A percentile compares a stretch with the other conserved stretches of the same genome.
Evolutionary conservation across 2,797 vertebrate species (phyloP).

Genomic region (Simalia tracyae): DNA sequence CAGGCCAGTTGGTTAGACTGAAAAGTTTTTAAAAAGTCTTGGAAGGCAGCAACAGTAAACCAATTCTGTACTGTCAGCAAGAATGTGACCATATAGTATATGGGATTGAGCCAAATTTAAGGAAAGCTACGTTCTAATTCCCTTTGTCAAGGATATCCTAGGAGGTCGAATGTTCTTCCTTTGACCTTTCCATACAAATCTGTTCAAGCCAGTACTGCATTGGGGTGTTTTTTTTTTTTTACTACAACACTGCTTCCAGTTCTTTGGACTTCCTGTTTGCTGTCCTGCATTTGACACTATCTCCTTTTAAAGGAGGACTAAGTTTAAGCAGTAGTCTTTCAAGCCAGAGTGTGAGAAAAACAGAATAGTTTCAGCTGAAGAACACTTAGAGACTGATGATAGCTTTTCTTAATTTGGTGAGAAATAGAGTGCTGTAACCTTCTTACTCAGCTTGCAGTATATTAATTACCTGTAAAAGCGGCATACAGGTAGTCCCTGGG

Average conservation of each 20-base stretch:
- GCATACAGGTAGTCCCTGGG: not conserved
- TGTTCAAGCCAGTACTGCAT: not conserved
- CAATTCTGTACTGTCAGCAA: too few species aligned
- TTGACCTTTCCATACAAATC: not conserved
- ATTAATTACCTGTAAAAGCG: conserved; percentile 11
- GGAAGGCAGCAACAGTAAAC: too few species aligned
- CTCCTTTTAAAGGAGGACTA: not conserved
- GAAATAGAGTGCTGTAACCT: not conserved
- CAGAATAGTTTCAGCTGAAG: not conserved
- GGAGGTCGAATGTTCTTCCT: too few species aligned
- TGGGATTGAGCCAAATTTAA: too few species aligned
- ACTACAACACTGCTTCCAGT: not conserved
- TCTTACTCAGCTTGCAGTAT: conserved; percentile 1
- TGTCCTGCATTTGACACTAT: too few species aligned
- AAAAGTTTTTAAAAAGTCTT: too few species aligned
- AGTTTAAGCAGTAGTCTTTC: not conserved
- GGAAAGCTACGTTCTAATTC: too few species aligned
- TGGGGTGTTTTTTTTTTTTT: not conserved
- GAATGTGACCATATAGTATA: too few species aligned
- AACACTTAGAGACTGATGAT: not conserved
- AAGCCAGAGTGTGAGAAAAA: not conserved
- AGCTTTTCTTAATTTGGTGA: conserved; percentile 19
- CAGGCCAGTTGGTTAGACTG: too few species aligned
- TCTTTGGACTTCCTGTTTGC: not conserved
- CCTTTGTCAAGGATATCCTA: too few species aligned